Evolutionary conservation across 1,140 invertebrate genomes (phyloP).

Genomic region (Panagrolaimus sp.): DNA sequence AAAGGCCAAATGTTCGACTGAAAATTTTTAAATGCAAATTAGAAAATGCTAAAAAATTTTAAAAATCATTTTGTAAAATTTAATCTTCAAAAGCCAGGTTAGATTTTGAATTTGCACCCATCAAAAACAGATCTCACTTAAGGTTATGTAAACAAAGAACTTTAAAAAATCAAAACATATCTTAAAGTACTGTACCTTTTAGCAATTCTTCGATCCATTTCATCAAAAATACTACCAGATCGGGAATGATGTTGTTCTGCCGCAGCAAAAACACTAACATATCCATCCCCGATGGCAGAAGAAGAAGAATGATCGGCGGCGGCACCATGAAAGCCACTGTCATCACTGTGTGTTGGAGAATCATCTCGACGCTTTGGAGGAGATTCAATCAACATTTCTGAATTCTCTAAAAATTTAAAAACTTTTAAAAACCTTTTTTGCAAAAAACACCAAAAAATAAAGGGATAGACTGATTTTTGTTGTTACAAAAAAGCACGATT

Average conservation of each 20-base stretch:
- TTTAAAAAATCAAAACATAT: not conserved
- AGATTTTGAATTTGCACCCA: too few relatives aligned
- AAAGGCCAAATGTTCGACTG: not conserved
- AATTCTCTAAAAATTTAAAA: not conserved
- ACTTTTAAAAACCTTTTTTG: not conserved
- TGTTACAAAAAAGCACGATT: too few relatives aligned
- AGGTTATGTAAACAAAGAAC: not conserved
- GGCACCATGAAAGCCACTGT: conserved; percentile 11
- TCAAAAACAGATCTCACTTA: too few relatives aligned
- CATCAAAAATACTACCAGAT: not conserved
- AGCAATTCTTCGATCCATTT: conserved; percentile 16
- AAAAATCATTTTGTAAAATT: too few relatives aligned
- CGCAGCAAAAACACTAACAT: conserved; percentile 8
- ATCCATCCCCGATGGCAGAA: not conserved
- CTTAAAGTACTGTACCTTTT: not conserved
- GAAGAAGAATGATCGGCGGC: not conserved
- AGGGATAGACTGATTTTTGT: not conserved
- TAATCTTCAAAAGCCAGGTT: not conserved
- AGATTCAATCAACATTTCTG: conserved; percentile 5
- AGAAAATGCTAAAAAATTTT: not conserved
- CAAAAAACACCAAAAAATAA: not conserved
- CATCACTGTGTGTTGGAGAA: conserved; percentile 18
- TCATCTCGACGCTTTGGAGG: conserved; percentile 6
- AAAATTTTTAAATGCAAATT: not conserved
- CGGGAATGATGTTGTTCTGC: not conserved